Base-by-base conservation (phyloP, 1,140 invertebrate genomes). In the Eurosta solidaginis region DNA sequence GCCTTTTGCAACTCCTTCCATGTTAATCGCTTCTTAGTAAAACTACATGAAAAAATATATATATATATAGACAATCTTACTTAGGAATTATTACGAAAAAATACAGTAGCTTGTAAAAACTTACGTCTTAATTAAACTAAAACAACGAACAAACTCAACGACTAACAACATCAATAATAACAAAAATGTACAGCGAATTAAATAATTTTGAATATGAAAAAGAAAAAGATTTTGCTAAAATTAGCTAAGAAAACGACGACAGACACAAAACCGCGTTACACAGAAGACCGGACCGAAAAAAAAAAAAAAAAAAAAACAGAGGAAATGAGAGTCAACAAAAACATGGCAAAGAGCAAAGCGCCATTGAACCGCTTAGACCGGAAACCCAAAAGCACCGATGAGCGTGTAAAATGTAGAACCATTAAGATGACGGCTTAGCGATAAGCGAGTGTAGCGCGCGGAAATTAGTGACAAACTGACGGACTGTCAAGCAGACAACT, bases 91-190 rank as follows among this genome's bases (percentile, higher is more conserved):
- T n/a, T n/a, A n/a, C n/a, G n/a, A n/a, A n/a, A n/a, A n/a, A 29
- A 29, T 29, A 68, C 59, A 68, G 59, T 68, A 68, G 59, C 59
- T 42, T 68, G 59, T 68, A 68, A 68, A 68, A 40, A 40, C 10
- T 36, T 33, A 68, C 40, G 59, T 68, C 59, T 68, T 42, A 29
- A 68, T 68, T 68, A 68, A 68, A 68, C 22, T 68, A 68, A 68
- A n/a, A 22, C 59, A 68, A 33, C 59, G 33, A 68, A 68, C 59
- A 68, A 68, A 68, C 33, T 68, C 33, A 40, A 40, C 59, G 27
- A 68, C 40, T 68, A 68, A 68, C 29, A 68, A 68, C 59, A 68
- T 68, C 59, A 68, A 68, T 68, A 68, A 68, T 68, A 68, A 68
- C 33, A 33, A 68, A 68, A 68, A 68, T 68, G 40, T 68, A 68